Base-by-base conservation (phyloP, 2,888 invertebrate species). In the Sisyra nigra region DNA sequence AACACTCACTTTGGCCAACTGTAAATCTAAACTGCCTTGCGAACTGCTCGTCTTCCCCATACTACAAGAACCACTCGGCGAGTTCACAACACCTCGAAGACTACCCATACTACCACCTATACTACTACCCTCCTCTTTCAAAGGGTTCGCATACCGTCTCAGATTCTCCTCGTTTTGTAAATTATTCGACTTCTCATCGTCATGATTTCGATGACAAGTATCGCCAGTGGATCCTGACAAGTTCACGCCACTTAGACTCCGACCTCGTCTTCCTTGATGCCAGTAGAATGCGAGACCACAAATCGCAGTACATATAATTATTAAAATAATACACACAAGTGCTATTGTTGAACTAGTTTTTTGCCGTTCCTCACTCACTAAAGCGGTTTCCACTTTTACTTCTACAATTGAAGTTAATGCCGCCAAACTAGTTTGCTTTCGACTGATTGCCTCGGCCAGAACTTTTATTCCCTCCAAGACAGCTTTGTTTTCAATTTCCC, bases 121-220 rank as follows among this genome's bases (percentile, higher is more conserved):
- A 49, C 62, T 69, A 47, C 59, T 66, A 48, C 62, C 67, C 40
- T 71, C 76, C 48, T 72, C 75, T 55, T 81, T 82, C 45, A 86
- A 64, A 3, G 85, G 83, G 63, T 86, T 86, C 37, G 80, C 77
- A 62, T 83, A 85, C 49, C 87, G 73, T 42, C 88, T 72, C 45
- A 91, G 67, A 58, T 88, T 89, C 62, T 91, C 89, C 58, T 88
- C 87, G 60, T 88, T 89, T 63, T 91, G 89, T 45, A 87, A 63
- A 61, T 91, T 91, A 61, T 91, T 91, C 3, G 88, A 84, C 59
- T 88, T 88, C 56, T 88, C 87, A 56, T 87, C 86, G 56, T 85
- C 83, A 55, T 80, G 76, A 54, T 75, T 72, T 50, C 73, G 62
- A 49, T 72, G 75, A 60, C 73, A 73, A 46, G 67, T 72, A 55